phyloP scores from a whole-genome alignment of 1,140 invertebrate genomes.

The Drosophila pachea region DNA sequence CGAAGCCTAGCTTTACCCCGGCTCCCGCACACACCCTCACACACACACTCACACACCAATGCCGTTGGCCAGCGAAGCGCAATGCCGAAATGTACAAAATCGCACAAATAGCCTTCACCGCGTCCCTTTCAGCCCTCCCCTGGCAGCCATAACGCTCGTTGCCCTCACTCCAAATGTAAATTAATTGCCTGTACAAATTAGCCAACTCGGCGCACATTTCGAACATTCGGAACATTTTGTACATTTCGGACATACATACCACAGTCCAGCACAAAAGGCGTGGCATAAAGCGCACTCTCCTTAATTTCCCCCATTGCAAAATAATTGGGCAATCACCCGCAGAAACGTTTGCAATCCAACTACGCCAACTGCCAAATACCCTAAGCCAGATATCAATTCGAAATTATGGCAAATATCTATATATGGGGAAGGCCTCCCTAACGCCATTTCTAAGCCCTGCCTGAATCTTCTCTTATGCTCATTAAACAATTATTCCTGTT shows the following conservation, averaged over 20 bases:
- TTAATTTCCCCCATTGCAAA: constrained; percentile 27
- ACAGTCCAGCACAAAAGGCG: constrained; percentile 25
- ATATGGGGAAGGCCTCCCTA: no score
- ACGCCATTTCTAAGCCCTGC: no score
- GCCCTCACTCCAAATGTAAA: constrained; percentile 55
- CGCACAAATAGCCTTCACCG: constrained; percentile 53
- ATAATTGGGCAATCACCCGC: constrained; percentile 33
- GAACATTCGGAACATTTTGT: constrained; percentile 50
- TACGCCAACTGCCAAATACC: constrained; percentile 18
- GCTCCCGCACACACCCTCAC: not conserved
- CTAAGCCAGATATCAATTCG: not conserved
- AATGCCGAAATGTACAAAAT: constrained; percentile 58
- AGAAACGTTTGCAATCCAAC: constrained; percentile 4
- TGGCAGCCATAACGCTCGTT: constrained; percentile 14
- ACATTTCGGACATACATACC: constrained; percentile 24
- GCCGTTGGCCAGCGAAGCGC: constrained; percentile 16
- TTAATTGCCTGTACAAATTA: constrained; percentile 75
- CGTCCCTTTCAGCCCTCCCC: not conserved
- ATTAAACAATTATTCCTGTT: no score
- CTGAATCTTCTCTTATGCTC: no score
- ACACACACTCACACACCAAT: not conserved
- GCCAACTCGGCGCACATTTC: constrained; percentile 57
- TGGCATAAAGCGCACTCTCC: constrained; percentile 23
- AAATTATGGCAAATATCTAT: no score
- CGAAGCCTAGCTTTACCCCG: not conserved